phyloP scores from a whole-genome alignment of 2,113 vertebrate genomes.

The Odocoileus virginianus region DNA sequence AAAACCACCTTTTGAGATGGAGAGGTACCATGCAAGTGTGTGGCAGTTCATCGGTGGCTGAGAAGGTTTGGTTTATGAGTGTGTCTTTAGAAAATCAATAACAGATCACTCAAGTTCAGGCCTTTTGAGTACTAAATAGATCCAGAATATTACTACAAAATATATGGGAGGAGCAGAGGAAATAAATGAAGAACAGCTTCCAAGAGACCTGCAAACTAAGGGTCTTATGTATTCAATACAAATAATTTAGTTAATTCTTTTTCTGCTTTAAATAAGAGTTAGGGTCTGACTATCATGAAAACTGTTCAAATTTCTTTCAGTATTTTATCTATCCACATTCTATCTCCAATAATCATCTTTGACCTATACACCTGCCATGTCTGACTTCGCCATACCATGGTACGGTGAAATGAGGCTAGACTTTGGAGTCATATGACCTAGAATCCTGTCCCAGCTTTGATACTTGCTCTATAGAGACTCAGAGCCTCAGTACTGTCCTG shows the following conservation, averaged over 20 bases:
- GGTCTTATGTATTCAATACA: background rate
- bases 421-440: background rate
- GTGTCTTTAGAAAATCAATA: background rate
- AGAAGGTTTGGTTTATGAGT: background rate
- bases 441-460: background rate
- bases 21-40: background rate
- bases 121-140: conserved; percentile 13
- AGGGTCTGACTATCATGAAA: background rate
- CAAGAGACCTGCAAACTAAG: background rate
- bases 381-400: background rate
- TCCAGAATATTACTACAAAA: background rate
- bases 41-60: background rate
- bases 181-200: background rate
- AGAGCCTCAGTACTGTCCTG: no score
- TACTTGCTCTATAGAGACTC: background rate
- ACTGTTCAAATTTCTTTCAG: background rate
- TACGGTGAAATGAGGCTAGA: background rate
- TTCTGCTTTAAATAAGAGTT: background rate
- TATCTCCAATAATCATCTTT: background rate
- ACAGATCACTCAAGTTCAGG: background rate
- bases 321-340: background rate
- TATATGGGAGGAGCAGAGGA: background rate
- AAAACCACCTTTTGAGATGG: background rate
- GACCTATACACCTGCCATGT: background rate
- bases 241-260: background rate